Percentiles rank a stretch among this genome's conserved stretches.
Conservation (phyloP, 2,797 vertebrate species). For the Helarctos malayanus region DNA sequence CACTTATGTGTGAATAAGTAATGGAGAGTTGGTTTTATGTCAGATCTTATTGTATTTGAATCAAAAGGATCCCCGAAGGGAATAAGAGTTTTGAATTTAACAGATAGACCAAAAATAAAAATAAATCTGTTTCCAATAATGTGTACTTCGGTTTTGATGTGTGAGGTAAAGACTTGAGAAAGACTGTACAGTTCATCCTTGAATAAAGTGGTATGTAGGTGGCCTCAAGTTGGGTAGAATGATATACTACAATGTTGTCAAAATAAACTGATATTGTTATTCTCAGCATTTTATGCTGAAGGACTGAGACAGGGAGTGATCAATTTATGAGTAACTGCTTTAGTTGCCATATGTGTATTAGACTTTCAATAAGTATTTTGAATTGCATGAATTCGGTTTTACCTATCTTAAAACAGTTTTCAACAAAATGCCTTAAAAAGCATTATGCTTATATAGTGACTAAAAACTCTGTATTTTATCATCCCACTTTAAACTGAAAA, state of each 20-base stretch:
- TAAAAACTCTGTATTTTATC: neutral
- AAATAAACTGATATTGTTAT: neutral
- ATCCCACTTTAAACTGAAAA: conserved; percentile 16
- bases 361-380: neutral
- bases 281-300: neutral
- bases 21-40: conserved; percentile 3
- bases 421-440: neutral
- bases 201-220: neutral
- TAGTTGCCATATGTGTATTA: neutral
- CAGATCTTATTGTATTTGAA: conserved; percentile 8
- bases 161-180: neutral
- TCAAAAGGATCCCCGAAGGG: neutral
- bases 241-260: neutral
- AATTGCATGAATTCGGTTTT: conserved; percentile 35
- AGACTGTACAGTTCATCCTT: neutral
- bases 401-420: neutral
- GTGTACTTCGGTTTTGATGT: neutral
- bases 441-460: neutral
- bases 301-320: neutral
- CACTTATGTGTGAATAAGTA: neutral
- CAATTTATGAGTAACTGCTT: neutral
- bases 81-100: conserved; percentile 2
- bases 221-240: neutral
- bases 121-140: neutral
- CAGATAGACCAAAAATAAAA: neutral